Percentiles rank a stretch among this genome's conserved stretches.
Conservation (phyloP, 53 echinoderm and acorn worm genomes). For the Paracentrotus lividus region DNA sequence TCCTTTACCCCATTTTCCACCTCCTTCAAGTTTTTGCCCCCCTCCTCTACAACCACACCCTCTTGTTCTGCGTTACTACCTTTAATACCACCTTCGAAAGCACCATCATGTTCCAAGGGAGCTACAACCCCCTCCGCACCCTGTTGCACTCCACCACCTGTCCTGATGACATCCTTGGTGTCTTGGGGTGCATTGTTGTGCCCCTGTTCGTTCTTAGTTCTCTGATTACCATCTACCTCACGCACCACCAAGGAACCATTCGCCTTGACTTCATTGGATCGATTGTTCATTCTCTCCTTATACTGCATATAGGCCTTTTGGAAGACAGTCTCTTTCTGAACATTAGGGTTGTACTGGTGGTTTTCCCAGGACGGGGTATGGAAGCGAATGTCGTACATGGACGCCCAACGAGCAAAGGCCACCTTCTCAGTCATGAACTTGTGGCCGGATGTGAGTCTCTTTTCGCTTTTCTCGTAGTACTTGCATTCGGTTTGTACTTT, state of each 20-base stretch:
- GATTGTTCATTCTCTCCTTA: constrained; percentile 52
- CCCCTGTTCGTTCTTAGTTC: neutral
- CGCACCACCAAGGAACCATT: neutral
- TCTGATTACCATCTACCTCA: neutral
- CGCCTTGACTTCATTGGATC: neutral
- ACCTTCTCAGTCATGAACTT: constrained; percentile 93
- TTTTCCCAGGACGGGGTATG: constrained; percentile 84
- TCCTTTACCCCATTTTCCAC: neutral
- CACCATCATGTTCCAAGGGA: neutral
- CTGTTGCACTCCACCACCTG: neutral
- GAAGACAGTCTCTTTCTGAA: constrained; percentile 76
- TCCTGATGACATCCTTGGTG: neutral
- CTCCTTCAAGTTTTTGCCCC: neutral
- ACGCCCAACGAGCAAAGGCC: constrained; percentile 85
- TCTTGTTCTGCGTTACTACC: neutral
- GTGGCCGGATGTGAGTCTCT: constrained; percentile 74
- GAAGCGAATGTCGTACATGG: constrained; percentile 81
- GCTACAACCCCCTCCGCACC: neutral
- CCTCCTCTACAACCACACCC: neutral
- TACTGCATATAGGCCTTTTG: constrained; percentile 69
- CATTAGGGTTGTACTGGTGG: constrained; percentile 60
- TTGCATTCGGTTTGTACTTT: constrained; percentile 75
- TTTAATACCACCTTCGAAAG: neutral
- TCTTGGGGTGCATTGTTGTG: neutral
- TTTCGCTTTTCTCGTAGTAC: constrained; percentile 82